phyloP scores from a whole-genome alignment of 1,140 invertebrate genomes.

The Drosophila baimaii region DNA sequence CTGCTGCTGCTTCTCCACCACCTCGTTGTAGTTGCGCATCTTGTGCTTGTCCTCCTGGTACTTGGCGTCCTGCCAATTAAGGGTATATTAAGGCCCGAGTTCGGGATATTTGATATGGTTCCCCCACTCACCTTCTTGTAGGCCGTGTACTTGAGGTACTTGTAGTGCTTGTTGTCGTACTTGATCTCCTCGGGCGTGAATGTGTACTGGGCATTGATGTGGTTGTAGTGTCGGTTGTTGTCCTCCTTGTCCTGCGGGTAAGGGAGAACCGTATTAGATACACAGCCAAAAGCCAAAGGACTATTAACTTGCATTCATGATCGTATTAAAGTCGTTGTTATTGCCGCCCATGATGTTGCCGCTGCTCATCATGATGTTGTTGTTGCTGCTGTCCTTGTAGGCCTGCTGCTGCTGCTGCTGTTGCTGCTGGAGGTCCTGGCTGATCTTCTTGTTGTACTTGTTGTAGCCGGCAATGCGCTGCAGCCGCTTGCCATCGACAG shows the following conservation, averaged over 20 bases:
- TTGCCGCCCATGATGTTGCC: slow-evolving; percentile 75
- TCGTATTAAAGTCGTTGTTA: slow-evolving; percentile 84
- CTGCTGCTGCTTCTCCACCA: slow-evolving; percentile 86
- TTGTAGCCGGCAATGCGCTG: slow-evolving; percentile 87
- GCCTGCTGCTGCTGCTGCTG: slow-evolving; percentile 84
- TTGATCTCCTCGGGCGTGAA: slow-evolving; percentile 91
- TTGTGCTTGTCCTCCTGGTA: slow-evolving; percentile 88
- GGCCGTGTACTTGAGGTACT: slow-evolving; percentile 91
- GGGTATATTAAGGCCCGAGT: background rate
- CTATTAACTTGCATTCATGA: slow-evolving; percentile 78
- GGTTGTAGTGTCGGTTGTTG: slow-evolving; percentile 83
- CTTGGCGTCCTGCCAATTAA: slow-evolving; percentile 85
- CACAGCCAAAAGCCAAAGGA: too few relatives aligned
- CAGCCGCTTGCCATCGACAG: slow-evolving; percentile 86
- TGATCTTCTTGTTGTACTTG: slow-evolving; percentile 88
- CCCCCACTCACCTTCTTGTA: slow-evolving; percentile 86
- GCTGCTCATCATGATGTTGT: slow-evolving; percentile 80
- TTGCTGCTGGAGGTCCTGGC: slow-evolving; percentile 84
- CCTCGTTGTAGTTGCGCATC: slow-evolving; percentile 88
- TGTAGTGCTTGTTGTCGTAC: slow-evolving; percentile 92
- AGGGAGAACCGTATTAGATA: background rate
- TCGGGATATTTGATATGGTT: background rate
- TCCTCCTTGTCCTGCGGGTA: slow-evolving; percentile 78
- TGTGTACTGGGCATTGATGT: slow-evolving; percentile 86
- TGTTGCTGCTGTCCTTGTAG: slow-evolving; percentile 82